phyloP scores from a whole-genome alignment of 2,797 vertebrate genomes.

The Danio aesculapii region DNA sequence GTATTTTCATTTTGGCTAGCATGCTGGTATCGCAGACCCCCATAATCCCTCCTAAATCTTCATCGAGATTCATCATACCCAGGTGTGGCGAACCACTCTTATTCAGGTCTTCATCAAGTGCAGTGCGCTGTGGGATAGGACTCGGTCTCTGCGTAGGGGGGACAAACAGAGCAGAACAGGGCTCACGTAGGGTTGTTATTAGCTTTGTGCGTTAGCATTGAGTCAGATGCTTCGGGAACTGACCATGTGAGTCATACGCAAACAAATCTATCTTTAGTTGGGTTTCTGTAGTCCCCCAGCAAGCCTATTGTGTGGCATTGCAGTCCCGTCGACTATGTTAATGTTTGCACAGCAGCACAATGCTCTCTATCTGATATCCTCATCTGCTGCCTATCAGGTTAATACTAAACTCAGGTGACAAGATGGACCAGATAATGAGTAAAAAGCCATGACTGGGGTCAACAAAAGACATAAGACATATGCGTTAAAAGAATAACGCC shows the following conservation, averaged over 20 bases:
- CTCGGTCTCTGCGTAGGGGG: not conserved
- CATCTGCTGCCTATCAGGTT: constrained; percentile 39
- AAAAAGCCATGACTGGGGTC: not conserved
- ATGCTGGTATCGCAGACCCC: constrained; percentile 9
- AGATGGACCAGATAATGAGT: constrained; percentile 19
- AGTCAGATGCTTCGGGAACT: constrained; percentile 46
- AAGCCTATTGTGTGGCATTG: constrained; percentile 42
- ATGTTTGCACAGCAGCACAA: constrained; percentile 45
- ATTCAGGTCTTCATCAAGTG: constrained; percentile 17
- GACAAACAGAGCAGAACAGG: constrained; percentile 28
- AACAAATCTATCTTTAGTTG: constrained; percentile 50
- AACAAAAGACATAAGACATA: not conserved
- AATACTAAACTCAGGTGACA: constrained; percentile 38
- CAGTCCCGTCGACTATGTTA: constrained; percentile 25
- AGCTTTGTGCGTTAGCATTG: constrained; percentile 42
- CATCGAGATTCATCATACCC: constrained; percentile 13
- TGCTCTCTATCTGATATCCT: constrained; percentile 40
- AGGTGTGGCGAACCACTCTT: constrained; percentile 11
- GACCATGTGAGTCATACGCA: constrained; percentile 43
- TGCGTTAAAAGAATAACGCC: not conserved
- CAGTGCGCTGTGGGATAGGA: constrained; percentile 31
- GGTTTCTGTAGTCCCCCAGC: constrained; percentile 42
- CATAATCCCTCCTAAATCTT: not conserved
- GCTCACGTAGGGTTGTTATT: constrained; percentile 42
- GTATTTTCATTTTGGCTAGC: not conserved